A percentile compares a stretch with the other conserved stretches of the same genome.
phyloP scores from a whole-genome alignment of 2,113 vertebrate genomes.

The Garra rufa region DNA sequence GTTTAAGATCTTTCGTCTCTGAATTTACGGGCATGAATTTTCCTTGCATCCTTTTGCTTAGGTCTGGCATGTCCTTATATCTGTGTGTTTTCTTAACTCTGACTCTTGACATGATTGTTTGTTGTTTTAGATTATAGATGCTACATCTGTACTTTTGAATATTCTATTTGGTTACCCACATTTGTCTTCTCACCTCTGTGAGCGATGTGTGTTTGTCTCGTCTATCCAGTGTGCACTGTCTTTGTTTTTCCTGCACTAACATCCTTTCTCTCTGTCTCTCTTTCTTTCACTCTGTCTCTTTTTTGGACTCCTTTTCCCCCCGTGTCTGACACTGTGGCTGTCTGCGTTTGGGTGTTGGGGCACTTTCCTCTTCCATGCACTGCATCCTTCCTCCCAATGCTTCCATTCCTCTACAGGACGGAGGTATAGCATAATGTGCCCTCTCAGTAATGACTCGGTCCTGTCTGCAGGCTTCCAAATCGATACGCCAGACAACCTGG shows the following conservation, averaged over 20 bases:
- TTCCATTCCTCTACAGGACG: constrained; percentile 83
- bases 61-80: background rate
- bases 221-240: constrained; percentile 4
- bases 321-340: constrained; percentile 37
- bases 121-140: background rate
- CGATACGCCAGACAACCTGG: constrained; percentile 93
- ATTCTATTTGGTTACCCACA: background rate
- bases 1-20: background rate
- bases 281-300: constrained; percentile 37
- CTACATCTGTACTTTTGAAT: background rate
- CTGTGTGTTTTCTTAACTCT: background rate
- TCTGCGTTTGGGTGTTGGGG: constrained; percentile 44
- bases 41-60: background rate
- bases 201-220: constrained; percentile 1
- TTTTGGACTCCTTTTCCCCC: constrained; percentile 28
- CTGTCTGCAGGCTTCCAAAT: constrained; percentile 98
- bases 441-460: constrained; percentile 93
- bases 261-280: constrained; percentile 31
- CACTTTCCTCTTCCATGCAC: constrained; percentile 28
- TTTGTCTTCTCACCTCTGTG: background rate
- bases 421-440: constrained; percentile 93
- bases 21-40: background rate
- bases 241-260: constrained; percentile 51
- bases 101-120: background rate
- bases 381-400: constrained; percentile 28